Percentiles rank a stretch among this genome's conserved stretches.
Evolutionary conservation across 2,888 invertebrate genomes (phyloP).

Genomic region (Iselma pallidipennis): DNA sequence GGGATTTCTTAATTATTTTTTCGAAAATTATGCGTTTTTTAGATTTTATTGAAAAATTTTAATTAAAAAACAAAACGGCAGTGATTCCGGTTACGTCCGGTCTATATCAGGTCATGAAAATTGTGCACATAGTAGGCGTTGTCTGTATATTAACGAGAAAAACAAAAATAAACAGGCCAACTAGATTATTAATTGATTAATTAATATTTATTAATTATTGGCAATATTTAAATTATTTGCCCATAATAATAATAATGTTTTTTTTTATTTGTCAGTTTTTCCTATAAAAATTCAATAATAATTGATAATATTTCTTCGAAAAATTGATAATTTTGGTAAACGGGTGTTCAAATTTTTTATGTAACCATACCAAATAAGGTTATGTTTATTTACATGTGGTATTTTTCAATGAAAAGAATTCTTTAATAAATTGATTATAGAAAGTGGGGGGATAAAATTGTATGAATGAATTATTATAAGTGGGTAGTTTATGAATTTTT

Average conservation of each 20-base stretch:
- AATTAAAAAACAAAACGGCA: neutral
- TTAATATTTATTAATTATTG: neutral
- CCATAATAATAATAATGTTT: too few relatives aligned
- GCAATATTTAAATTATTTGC: too few relatives aligned
- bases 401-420: neutral
- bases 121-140: neutral
- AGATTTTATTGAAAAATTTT: too few relatives aligned
- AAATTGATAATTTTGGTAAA: slow-evolving; percentile 13
- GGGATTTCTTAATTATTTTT: slow-evolving; percentile 18
- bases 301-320: too few relatives aligned
- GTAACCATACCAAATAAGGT: slow-evolving; percentile 42
- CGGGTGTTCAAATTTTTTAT: too few relatives aligned
- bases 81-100: slow-evolving; percentile 10
- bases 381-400: slow-evolving; percentile 28
- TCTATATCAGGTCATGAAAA: slow-evolving; percentile 9
- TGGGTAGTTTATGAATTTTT: neutral
- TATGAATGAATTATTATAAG: neutral
- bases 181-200: neutral
- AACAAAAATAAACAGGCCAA: neutral
- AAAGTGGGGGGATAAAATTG: neutral
- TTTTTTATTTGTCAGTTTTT: too few relatives aligned
- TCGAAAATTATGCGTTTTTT: too few relatives aligned
- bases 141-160: neutral
- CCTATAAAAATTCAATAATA: too few relatives aligned
- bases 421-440: too few relatives aligned